Base-by-base conservation (phyloP, 2,113 vertebrate genomes). In the Pseudois nayaur region DNA sequence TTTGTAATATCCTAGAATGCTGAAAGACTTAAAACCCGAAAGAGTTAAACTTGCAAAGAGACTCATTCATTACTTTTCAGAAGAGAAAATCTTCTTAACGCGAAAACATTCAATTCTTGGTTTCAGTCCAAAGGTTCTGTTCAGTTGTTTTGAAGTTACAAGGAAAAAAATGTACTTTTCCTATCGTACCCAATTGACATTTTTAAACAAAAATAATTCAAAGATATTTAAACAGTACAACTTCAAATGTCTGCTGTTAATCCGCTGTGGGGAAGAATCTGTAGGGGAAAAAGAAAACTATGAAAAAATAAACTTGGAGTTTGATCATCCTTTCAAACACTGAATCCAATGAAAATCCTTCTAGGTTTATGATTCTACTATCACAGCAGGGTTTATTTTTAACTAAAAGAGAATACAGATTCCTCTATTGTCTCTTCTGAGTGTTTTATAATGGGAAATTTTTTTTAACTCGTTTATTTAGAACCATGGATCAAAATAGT, bases 161-260 rank as follows among this genome's bases (percentile, higher is more conserved):
- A 52, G 92, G 40, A 62, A 92, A 98, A 97, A 98, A 98, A 98
- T 97, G 97, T 98, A 97, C 97, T 97, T 96, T 98, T 98, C 97
- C 97, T 98, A 98, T 98, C 95, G 3, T 98, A 96, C 94, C 85
- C 97, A 98, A 98, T 97, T 98, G 98, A 98, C 97, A 98, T 97
- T 98, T 98, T 98, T 98, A 98, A 98, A 98, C 98, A 98, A 97
- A 98, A 98, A 98, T 98, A 98, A 98, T 97, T 98, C 97, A 98
- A 97, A 98, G 95, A 97, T 98, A 97, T 98, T 97, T 97, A 98
- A 98, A 98, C 98, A 98, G 92, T 97, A 95, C 79, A 93, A 98
- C 97, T 98, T 98, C 97, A 97, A 94, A 96, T 98, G 97, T 98
- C 96, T 94, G 97, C 95, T 94, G 95, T 97, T 98, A 98, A 98